Percentiles rank a stretch among this genome's conserved stretches.
Evolutionary conservation across 2,797 vertebrate species (phyloP).

Genomic region (Macroramphosus scolopax): DNA sequence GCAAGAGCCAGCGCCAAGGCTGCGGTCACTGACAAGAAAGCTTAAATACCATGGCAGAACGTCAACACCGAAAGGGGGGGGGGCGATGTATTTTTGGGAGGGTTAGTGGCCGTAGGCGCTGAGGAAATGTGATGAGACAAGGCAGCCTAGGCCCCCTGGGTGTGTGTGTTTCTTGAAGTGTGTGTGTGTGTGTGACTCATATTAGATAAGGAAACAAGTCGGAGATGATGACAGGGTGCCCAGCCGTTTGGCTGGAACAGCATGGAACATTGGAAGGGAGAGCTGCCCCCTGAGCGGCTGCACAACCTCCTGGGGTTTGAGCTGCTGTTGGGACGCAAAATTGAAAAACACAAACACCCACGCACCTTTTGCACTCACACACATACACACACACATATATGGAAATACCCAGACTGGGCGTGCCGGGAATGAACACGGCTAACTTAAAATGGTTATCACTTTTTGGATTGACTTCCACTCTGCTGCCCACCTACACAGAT

Average conservation of each 20-base stretch:
- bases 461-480: slow-evolving; percentile 2
- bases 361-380: slow-evolving; percentile 6
- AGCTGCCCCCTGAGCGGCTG: slow-evolving; percentile 42
- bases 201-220: slow-evolving; percentile 62
- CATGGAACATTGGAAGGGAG: slow-evolving; percentile 47
- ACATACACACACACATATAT: slow-evolving; percentile 7
- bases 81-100: slow-evolving; percentile 63
- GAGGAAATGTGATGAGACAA: slow-evolving; percentile 73
- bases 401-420: slow-evolving; percentile 15
- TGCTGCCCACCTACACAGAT: neutral
- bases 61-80: slow-evolving; percentile 56
- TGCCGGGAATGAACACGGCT: slow-evolving; percentile 23
- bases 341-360: slow-evolving; percentile 30
- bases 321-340: slow-evolving; percentile 50
- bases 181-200: slow-evolving; percentile 45
- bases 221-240: slow-evolving; percentile 65
- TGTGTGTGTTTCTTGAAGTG: slow-evolving; percentile 56
- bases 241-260: slow-evolving; percentile 64
- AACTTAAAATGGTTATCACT: slow-evolving; percentile 19
- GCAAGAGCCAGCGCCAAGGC: slow-evolving; percentile 54
- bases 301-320: slow-evolving; percentile 54
- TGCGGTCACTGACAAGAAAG: slow-evolving; percentile 62
- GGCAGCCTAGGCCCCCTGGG: slow-evolving; percentile 64
- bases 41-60: slow-evolving; percentile 69
- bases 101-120: slow-evolving; percentile 64